Evolutionary conservation across 2,888 invertebrate species (phyloP).

Genomic region (Zaprionus obscuricornis): DNA sequence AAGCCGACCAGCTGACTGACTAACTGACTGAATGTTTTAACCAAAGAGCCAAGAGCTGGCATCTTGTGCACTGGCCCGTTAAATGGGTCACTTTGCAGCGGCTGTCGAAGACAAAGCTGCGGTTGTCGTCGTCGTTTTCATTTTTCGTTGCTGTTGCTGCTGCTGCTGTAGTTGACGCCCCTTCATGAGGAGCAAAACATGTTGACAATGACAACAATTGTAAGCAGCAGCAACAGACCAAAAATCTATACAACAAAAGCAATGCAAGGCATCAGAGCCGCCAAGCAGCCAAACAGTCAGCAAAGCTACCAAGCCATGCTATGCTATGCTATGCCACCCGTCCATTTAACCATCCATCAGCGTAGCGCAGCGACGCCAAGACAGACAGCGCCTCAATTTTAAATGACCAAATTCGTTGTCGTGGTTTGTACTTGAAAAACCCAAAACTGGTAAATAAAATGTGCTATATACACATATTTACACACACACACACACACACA

Average conservation of each 20-base stretch:
- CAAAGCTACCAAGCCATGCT: conserved; percentile 18
- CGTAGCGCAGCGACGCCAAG: conserved; percentile 32
- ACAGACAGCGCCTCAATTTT: conserved; percentile 67
- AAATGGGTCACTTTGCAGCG: conserved; percentile 73
- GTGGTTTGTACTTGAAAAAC: conserved; percentile 75
- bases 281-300: neutral
- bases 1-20: conserved; percentile 22
- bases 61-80: conserved; percentile 71
- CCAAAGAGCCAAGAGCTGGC: conserved; percentile 38
- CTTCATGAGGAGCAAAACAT: conserved; percentile 55
- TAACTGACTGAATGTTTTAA: conserved; percentile 5
- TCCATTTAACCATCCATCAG: conserved; percentile 52
- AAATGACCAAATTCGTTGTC: conserved; percentile 77
- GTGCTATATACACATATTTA: conserved; percentile 36
- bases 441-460: conserved; percentile 72
- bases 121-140: conserved; percentile 34
- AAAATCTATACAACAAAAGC: conserved; percentile 35
- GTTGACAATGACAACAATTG: conserved; percentile 77
- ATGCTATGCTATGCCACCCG: conserved; percentile 1
- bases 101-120: conserved; percentile 67
- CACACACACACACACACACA: neutral
- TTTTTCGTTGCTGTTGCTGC: conserved; percentile 16
- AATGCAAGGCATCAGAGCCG: neutral
- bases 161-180: conserved; percentile 46
- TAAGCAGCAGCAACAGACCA: conserved; percentile 61